Percentiles rank a stretch among this genome's conserved stretches.
Evolutionary conservation across 2,113 vertebrate genomes (phyloP).

Genomic region (Halcyon malimbica): DNA sequence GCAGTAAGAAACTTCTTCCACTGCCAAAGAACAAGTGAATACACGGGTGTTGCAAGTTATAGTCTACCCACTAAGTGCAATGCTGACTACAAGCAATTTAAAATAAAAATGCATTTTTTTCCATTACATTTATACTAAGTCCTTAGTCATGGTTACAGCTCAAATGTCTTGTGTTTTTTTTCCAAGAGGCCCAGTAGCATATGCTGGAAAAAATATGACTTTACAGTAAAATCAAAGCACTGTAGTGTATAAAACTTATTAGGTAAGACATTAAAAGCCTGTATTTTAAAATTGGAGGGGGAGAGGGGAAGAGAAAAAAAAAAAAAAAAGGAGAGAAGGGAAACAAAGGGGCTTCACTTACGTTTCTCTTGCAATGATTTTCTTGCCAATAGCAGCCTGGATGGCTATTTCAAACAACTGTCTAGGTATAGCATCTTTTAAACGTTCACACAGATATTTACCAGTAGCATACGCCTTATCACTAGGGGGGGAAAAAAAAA

Average conservation of each 20-base stretch:
- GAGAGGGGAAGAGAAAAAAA: no score
- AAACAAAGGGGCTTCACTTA: slow-evolving; percentile 72
- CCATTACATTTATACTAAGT: background rate
- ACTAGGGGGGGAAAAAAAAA: slow-evolving; percentile 68
- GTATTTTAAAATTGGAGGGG: background rate
- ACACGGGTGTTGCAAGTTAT: background rate
- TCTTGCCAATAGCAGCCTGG: slow-evolving; percentile 90
- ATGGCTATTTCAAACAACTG: slow-evolving; percentile 96
- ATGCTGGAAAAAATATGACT: background rate
- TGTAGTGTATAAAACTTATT: background rate
- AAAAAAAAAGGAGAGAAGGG: background rate
- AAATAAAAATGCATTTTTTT: background rate
- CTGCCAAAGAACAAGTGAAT: background rate
- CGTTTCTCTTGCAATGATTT: slow-evolving; percentile 95
- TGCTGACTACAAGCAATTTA: background rate
- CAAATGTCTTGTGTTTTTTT: background rate
- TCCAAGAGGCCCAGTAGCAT: background rate
- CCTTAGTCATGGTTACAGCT: background rate
- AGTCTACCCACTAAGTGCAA: background rate
- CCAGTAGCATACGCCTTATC: slow-evolving; percentile 83
- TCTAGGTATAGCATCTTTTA: slow-evolving; percentile 90
- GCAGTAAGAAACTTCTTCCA: background rate
- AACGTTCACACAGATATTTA: slow-evolving; percentile 90
- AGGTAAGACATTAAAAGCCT: background rate
- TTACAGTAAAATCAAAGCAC: background rate